A percentile compares a stretch with the other conserved stretches of the same genome.
Conservation (phyloP, 2,113 vertebrate species). For the Aix galericulata region DNA sequence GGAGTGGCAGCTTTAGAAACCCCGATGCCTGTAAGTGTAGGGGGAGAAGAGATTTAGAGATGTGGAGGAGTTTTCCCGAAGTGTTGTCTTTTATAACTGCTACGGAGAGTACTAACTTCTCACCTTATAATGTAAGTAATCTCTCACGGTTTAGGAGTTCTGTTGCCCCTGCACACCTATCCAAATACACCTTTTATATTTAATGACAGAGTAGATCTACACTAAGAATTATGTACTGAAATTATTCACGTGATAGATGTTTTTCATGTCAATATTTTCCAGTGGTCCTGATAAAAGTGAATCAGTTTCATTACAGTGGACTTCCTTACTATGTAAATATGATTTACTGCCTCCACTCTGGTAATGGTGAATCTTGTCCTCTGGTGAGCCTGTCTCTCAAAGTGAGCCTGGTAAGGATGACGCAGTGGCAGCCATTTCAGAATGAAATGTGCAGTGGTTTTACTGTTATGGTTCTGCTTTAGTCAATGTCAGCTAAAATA, state of each 20-base stretch:
- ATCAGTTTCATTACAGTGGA: accelerated
- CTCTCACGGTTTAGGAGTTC: accelerated
- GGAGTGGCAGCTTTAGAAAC: background rate
- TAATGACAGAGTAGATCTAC: background rate
- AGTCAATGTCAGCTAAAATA: background rate
- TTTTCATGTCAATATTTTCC: background rate
- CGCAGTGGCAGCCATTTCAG: background rate
- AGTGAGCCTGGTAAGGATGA: background rate
- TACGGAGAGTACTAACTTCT: background rate
- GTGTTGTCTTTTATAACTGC: accelerated
- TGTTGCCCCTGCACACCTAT: background rate
- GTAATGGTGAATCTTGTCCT: accelerated
- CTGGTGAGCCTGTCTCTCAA: background rate
- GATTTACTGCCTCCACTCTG: accelerated
- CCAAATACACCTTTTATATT: background rate
- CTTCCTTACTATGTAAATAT: background rate
- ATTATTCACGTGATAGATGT: accelerated
- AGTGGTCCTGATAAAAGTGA: background rate
- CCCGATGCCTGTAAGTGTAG: background rate
- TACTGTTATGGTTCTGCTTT: background rate
- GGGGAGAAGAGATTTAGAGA: background rate
- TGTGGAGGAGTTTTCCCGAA: background rate
- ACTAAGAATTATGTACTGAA: background rate
- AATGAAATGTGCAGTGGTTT: background rate
- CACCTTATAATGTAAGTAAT: background rate